phyloP scores from a whole-genome alignment of 2,888 invertebrate species.

The Amiota communis region DNA sequence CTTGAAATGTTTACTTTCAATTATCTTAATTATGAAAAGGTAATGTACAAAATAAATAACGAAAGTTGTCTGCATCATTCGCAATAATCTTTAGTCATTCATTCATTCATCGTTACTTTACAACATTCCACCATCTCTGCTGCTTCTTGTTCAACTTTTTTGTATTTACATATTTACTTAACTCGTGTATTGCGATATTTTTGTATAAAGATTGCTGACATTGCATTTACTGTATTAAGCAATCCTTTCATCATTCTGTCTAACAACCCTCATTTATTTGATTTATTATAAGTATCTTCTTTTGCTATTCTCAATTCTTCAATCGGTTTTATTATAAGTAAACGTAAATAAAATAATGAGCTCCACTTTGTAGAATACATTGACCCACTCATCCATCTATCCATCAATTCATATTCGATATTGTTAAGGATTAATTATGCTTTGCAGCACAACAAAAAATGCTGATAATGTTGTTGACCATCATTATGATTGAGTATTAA shows the following conservation, averaged over 20 bases:
- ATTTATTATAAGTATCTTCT: neutral
- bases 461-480: neutral
- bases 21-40: constrained; percentile 69
- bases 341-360: constrained; percentile 25
- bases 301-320: neutral
- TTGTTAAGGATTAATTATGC: constrained; percentile 8
- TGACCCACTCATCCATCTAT: neutral
- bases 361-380: neutral
- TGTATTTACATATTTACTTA: too few relatives aligned
- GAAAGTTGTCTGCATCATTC: constrained; percentile 6
- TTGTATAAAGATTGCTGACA: constrained; percentile 1
- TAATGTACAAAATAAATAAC: constrained; percentile 40
- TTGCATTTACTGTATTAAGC: constrained; percentile 1
- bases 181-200: too few relatives aligned
- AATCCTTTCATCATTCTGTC: neutral
- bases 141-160: neutral
- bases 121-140: too few relatives aligned
- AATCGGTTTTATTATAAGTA: neutral
- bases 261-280: neutral
- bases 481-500: neutral
- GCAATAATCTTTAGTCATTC: constrained; percentile 2
- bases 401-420: neutral
- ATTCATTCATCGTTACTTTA: too few relatives aligned
- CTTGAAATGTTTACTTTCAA: constrained; percentile 67
- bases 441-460: neutral